A percentile compares a stretch with the other conserved stretches of the same genome.
Evolutionary conservation across 2,888 invertebrate species (phyloP).

Genomic region (Agapostemon virescens): DNA sequence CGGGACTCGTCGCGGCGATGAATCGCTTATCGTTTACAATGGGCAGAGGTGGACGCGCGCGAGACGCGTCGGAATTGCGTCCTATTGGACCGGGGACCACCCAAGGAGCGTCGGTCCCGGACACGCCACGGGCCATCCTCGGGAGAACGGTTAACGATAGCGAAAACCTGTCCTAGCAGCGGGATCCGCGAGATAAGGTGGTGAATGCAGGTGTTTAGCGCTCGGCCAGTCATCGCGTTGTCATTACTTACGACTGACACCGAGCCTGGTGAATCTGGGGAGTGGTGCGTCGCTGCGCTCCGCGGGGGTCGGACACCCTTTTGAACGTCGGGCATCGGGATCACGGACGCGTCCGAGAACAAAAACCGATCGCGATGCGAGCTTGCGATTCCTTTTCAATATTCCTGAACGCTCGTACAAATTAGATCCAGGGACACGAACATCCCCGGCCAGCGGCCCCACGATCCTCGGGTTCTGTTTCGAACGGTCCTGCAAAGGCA

Average conservation of each 20-base stretch:
- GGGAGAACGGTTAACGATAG: slow-evolving; percentile 67
- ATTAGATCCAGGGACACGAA: slow-evolving; percentile 3
- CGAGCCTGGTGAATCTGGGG: slow-evolving; percentile 48
- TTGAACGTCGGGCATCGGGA: slow-evolving; percentile 45
- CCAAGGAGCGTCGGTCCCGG: slow-evolving; percentile 68
- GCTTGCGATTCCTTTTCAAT: slow-evolving; percentile 18
- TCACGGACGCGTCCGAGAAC: slow-evolving; percentile 31
- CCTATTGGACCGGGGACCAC: slow-evolving; percentile 70
- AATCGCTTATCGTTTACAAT: slow-evolving; percentile 54
- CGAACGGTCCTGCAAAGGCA: not conserved
- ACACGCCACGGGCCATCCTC: slow-evolving; percentile 44
- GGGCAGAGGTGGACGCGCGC: slow-evolving; percentile 58
- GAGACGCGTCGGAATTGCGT: slow-evolving; percentile 66
- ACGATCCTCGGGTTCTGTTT: not conserved
- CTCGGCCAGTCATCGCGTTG: slow-evolving; percentile 76
- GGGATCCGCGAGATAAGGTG: slow-evolving; percentile 77
- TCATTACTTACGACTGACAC: slow-evolving; percentile 77
- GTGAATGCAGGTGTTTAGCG: slow-evolving; percentile 79
- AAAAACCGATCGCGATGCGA: not conserved
- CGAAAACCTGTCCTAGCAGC: slow-evolving; percentile 75
- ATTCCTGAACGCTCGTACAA: not conserved
- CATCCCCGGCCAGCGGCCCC: not conserved
- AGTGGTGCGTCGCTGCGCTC: slow-evolving; percentile 62
- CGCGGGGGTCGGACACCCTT: slow-evolving; percentile 67
- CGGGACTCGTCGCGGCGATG: slow-evolving; percentile 44